These are phyloP conservation scores for Dromiciops gliroides DNA, from an alignment of 2,113 vertebrate species.

Conservation along the genomic window DNA sequence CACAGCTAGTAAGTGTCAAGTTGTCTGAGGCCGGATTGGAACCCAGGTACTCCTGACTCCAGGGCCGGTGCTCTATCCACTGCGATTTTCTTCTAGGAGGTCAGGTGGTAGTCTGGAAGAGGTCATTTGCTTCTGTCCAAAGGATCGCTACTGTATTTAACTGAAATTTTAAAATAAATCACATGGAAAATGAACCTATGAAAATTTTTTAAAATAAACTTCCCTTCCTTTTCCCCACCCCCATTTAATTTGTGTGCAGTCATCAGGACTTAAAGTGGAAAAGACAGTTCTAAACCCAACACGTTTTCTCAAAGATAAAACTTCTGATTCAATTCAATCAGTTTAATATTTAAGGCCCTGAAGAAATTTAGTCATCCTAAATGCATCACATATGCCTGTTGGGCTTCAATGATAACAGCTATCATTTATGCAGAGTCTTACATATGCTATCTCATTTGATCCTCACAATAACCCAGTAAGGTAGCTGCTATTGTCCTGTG, in stretches of 20 bases:
- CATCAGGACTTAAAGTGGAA: neutral
- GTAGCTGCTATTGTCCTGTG: neutral
- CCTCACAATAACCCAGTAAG: neutral
- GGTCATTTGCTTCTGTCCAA: neutral
- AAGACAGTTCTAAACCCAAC: neutral
- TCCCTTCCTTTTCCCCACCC: neutral
- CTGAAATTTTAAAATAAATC: neutral
- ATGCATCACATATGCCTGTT: neutral
- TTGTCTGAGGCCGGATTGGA: too few relatives aligned
- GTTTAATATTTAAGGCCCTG: neutral
- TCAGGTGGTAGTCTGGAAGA: neutral
- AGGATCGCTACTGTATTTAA: neutral
- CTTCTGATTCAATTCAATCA: neutral
- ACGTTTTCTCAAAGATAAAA: neutral
- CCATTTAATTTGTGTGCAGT: neutral
- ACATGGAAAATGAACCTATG: neutral
- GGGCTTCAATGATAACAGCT: neutral
- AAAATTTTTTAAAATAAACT: neutral
- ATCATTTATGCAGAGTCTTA: neutral
- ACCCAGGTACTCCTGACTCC: too few relatives aligned
- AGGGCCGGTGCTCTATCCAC: too few relatives aligned
- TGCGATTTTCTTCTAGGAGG: too few relatives aligned
- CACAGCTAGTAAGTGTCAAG: too few relatives aligned
- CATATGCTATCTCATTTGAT: neutral
- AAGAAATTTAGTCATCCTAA: neutral